Base-by-base conservation (phyloP, 1,140 invertebrate genomes). In the Papilio dardanus region DNA sequence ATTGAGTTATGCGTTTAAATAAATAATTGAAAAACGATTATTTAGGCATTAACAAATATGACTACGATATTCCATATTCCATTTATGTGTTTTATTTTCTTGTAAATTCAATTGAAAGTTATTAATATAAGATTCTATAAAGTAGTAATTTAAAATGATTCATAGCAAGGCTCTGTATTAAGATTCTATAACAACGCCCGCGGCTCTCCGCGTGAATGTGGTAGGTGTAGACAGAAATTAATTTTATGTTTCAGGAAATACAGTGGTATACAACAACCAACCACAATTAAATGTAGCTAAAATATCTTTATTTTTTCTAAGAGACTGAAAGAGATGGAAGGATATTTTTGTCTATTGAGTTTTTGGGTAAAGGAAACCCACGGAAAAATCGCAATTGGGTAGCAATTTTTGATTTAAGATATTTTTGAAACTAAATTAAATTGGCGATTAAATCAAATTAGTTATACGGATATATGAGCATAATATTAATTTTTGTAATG, bases 211-310 rank as follows among this genome's bases (percentile, higher is more conserved):
- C 3, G 50, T 24, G 24, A 62, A 62, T 62, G 24, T 28, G 21
- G 54, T 19, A 50, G 66, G 67, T 46, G 68, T 50, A 71, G 28
- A 71, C 42, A 71, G 37, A 71, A 50, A 71, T 71, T 71, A 50
- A 71, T 71, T 71, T 42, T 30, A 71, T 30, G 24, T 30, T 46
- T 42, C 28, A 46, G 37, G 28, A 50, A 50, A 50, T 42, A 50
- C 42, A 16, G 14, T 46, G 40, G 14, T 46, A 31, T 71, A 71
- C 24, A 28, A 3, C 3, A 3, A 54, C 24, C 24, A 62, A 62
- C 24, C 54, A 10, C 54, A 0, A 62, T 71, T 40, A 71, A 71
- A 71, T 71, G 42, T 62, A 4, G 10, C 12, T 42, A 42, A 14
- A 16, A 16, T 40, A 40, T 37, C 35, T 10, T 10, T 37, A 12